Conservation (phyloP, 64 coral and sea anemone species). For the Stylophora pistillata region DNA sequence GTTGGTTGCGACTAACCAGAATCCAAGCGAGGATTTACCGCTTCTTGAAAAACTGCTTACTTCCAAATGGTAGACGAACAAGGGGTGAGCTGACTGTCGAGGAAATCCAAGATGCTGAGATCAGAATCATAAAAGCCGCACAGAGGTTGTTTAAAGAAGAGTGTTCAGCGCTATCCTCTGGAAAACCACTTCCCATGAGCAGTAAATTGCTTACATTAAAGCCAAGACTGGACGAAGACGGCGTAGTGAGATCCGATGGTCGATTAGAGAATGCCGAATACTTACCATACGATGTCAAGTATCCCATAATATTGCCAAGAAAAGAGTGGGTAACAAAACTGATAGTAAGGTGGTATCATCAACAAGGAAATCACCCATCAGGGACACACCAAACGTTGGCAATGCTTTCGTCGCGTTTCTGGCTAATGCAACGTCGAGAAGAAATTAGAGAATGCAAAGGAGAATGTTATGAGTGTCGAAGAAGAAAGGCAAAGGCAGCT, state of each 20-base stretch:
- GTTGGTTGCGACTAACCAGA: slow-evolving; percentile 9
- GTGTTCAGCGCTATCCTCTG: slow-evolving; percentile 26
- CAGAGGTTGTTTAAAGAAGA: background rate
- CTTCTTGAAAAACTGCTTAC: too few species aligned
- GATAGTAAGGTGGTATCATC: slow-evolving; percentile 28
- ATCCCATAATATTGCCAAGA: slow-evolving; percentile 49
- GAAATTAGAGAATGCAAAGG: too few species aligned
- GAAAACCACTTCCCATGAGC: slow-evolving; percentile 32
- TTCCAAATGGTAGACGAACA: too few species aligned
- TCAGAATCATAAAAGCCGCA: too few species aligned
- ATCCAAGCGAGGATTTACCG: too few species aligned
- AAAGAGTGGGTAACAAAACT: slow-evolving; percentile 34
- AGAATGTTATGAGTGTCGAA: too few species aligned
- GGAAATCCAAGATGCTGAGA: too few species aligned
- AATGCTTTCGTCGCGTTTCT: slow-evolving; percentile 31
- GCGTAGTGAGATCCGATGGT: slow-evolving; percentile 26
- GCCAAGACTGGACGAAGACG: slow-evolving; percentile 23
- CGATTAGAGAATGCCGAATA: slow-evolving; percentile 31
- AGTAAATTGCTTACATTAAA: slow-evolving; percentile 30
- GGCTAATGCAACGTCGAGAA: slow-evolving; percentile 3
- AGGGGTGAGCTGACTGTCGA: too few species aligned
- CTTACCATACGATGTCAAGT: slow-evolving; percentile 40
- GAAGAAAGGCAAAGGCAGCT: too few species aligned
- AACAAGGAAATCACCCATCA: background rate
- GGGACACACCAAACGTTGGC: background rate